Base-by-base conservation (phyloP, 2,888 invertebrate genomes). In the Drosophila cognata region DNA sequence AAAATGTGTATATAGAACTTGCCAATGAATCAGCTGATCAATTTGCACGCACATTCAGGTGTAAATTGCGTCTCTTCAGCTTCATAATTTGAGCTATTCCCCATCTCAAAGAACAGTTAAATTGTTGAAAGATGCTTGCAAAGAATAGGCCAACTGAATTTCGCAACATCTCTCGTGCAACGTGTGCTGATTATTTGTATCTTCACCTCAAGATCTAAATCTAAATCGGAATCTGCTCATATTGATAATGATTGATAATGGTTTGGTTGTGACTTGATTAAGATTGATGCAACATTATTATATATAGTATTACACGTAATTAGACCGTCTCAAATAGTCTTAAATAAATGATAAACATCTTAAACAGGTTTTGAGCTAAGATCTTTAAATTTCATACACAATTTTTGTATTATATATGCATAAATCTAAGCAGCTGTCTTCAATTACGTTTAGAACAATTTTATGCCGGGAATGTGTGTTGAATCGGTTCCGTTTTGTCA, bases 1-100 rank as follows among this genome's bases (percentile, higher is more conserved):
- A 83, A 82, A 83, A 81, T 67, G 58, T 67, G 36, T 60, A 62
- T 60, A 62, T 68, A 82, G 81, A 82, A 82, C 83, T 62, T 36
- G 51, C 52, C 66, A 68, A 68, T 68, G 62, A 59, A 63, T 68
- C 72, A 79, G 67, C 71, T 71, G 80, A 69, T 67, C 69, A 73
- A 73, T 77, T 69, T 66, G 53, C 77, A 70, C 60, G 57, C 63
- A 66, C 58, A 64, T 46, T 65, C 33, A 13, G 29, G 35, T 60
- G n/a, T 46, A 53, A 61, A 77, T 67, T 66, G 50, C 63, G 31
- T 46, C 43, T 60, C 21, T 21, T 21, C 21, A 21, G 21, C 21
- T 21, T 21, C 1, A 21, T 7, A 36, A 48, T 31, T 48, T 75
- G 73, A 66, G 62, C 61, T 72, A 58, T 68, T 69, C 46, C 61